These are phyloP conservation scores for Climacteris rufus DNA, from an alignment of 2,113 vertebrate species.

Conservation along the genomic window DNA sequence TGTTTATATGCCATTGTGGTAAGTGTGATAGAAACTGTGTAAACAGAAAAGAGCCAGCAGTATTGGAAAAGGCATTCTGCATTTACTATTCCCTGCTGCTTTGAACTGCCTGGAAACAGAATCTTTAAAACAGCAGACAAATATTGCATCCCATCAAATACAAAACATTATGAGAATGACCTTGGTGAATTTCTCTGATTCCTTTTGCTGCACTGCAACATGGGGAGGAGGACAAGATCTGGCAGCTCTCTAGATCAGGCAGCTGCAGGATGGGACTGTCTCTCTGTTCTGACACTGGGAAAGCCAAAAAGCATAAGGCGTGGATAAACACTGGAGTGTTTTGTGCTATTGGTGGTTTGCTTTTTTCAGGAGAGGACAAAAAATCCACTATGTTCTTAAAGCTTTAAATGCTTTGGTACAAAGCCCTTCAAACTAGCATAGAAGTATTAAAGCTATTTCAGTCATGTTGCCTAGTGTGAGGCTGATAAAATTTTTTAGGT, in stretches of 20 bases:
- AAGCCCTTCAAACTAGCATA: not conserved
- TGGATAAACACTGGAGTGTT: not conserved
- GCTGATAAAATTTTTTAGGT: not conserved
- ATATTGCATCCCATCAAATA: not conserved
- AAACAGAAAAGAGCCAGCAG: not conserved
- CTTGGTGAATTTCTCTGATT: not conserved
- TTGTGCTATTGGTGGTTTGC: not conserved
- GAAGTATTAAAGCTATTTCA: not conserved
- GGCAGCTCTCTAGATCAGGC: not conserved
- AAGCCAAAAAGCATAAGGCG: accelerated
- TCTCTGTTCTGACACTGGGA: not conserved
- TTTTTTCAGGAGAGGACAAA: not conserved
- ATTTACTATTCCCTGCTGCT: not conserved
- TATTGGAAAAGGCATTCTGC: not conserved
- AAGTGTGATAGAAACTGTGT: not conserved
- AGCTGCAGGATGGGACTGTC: not conserved
- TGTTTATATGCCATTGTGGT: not conserved
- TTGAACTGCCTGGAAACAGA: not conserved
- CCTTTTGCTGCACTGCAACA: not conserved
- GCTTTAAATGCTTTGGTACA: not conserved
- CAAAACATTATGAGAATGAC: not conserved
- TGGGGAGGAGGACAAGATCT: not conserved
- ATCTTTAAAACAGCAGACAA: not conserved
- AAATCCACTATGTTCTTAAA: accelerated
- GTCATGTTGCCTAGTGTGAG: not conserved